Evolutionary conservation across 2,888 invertebrate genomes (phyloP), one percentile per base, ranked within the genome.

Genomic region (Caenorhabditis becei): DNA sequence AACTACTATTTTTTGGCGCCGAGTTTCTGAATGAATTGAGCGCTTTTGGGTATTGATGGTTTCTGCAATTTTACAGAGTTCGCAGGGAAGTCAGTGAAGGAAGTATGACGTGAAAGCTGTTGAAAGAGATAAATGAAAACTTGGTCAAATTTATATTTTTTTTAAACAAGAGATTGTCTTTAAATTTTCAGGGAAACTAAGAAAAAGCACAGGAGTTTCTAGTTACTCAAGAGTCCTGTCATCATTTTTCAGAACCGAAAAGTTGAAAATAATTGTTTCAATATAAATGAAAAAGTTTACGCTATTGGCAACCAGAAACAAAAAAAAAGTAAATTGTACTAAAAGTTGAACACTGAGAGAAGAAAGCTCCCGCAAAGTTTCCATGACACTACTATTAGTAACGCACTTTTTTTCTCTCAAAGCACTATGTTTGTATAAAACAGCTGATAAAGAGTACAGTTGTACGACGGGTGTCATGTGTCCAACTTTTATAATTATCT

Each of bases 1-100:
- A 37, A 47, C 44, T 56, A 70, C 35, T 35, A 56, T 56, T 69
- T 70, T 70, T 70, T 70, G 28, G 58, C 69, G 69, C 69, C 69
- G 24, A 20, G 35, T 49, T 44, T 44, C 56, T 18, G 44, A 41
- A 54, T 20, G n/a, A 47, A 5, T 18, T 26, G 66, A 49, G 16
- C 11, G n/a, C 18, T 18, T 18, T 47, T 18, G 1, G 5, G 18
- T 47, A 3, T 47, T 14, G 14, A 41, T 7, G 11, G 14, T 14
- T 41, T 41, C 7, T 41, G 20, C n/a, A 1, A 18, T 10, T 53
- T 16, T 10, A n/a, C 23, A 8, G 2, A 37, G 41, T 41, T 37
- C 32, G 32, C 11, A 51, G n/a, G n/a, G n/a, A 51, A 26, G n/a
- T 24, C 7, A 24, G 7, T 2, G 26, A 24, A 44, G 23, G 23